Evolutionary conservation across 2,113 vertebrate species (phyloP), one percentile per base, ranked within the genome.

Genomic region (Trematocara marginatum): DNA sequence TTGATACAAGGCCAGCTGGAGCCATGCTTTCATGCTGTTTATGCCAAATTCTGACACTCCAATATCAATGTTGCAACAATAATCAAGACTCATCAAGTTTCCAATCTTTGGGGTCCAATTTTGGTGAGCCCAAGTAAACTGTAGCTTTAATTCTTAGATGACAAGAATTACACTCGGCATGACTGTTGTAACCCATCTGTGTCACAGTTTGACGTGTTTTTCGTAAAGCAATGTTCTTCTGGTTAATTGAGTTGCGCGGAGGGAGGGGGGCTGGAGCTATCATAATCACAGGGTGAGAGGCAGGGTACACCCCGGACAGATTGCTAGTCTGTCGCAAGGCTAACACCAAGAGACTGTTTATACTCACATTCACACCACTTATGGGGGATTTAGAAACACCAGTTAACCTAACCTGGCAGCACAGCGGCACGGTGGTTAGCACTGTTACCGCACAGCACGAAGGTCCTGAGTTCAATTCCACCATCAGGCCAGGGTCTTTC

Each of bases 301-400:
- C 34, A 64, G 34, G 6, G 34, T 38, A 64, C 34, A 38, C 18
- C 34, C 31, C 2, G 1, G 16, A 38, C 2, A 38, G 59, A 38
- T 0, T 20, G 34, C 18, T 38, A 20, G 2, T 66, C 18, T 66
- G 59, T 66, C 34, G 3, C 4, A 38, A 66, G 34, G 59, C 59
- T 0, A 38, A 38, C 18, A 20, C 10, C 3, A 57, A 56, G 1
- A 29, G 54, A 66, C 59, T 20, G 6, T 66, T 66, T 66, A 20
- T 12, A 38, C 0, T 66, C 34, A 38, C 3, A 20, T 66, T 66
- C 10, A 3, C 10, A 38, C 18, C 34, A 20, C 2, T 18, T 0
- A 38, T 66, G 1, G 34, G 59, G 18, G 12, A 66, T 66, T 66
- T 66, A 12, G 59, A 66, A 66, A 20, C 18, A 38, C 2, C 26